Base-by-base conservation (phyloP, 2,113 vertebrate species). In the Brienomyrus brachyistius region DNA sequence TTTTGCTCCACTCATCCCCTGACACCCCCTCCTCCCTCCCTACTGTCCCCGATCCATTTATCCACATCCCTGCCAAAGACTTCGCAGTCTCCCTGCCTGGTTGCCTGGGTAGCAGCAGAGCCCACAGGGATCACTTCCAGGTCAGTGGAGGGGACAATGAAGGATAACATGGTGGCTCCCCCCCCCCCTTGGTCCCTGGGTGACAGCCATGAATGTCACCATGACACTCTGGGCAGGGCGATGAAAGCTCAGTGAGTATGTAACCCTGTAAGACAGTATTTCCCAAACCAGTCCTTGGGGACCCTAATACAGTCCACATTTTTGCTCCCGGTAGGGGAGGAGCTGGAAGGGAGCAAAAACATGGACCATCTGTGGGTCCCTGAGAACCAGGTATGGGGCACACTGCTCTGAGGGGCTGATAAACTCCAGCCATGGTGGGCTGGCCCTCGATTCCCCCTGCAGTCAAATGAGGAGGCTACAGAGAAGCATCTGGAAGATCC, bases 131-230 rank as follows among this genome's bases (percentile, higher is more conserved):
- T 90, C 91, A 83, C 92, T 91, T 90, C 91, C 92, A 93, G 93
- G 92, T 95, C 94, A 91, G 56, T 89, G 92, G 92, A 91, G 45
- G 90, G 90, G 89, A 88, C 91, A 92, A 93, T 91, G 27, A 90
- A 91, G 92, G 92, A 92, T 92, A 94, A 94, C 93, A 95, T 91
- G 45, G 2, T 23, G 7, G 1, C 40, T 1, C 35, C 31, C 15
- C 62, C 88, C 62, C 19, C 31, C 54, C 11, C 54, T 84, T 88
- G 90, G 45, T 88, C 93, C 94, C 87, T 90, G 90, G 94, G 90
- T 89, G 92, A 92, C 86, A 86, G 91, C 91, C 91, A 88, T 88
- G 92, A 94, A 95, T 95, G 93, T 91, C 93, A 95, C 92, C 92
- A 91, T 56, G 89, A 91, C 90, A 88, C 90, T 85, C 88, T 91